These are phyloP conservation scores for Meiosimyza platycephala DNA, from an alignment of 2,888 invertebrate genomes.

Conservation along the genomic window DNA sequence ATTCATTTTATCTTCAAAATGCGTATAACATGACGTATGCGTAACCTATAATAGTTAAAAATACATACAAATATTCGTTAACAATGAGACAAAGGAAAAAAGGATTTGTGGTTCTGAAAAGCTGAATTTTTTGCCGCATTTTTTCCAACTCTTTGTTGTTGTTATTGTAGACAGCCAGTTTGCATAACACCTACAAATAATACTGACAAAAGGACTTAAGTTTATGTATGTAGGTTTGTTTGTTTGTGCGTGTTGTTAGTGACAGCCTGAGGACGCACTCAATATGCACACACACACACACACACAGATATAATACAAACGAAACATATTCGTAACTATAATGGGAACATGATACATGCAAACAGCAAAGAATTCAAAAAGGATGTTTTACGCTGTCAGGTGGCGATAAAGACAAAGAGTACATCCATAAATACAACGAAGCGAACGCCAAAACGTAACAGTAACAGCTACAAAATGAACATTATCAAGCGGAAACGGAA, in stretches of 20 bases:
- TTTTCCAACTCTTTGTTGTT: no score
- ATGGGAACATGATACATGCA: neutral
- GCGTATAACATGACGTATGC: no score
- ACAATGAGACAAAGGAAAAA: no score
- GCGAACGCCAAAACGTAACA: neutral
- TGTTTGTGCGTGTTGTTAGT: slow-evolving; percentile 6
- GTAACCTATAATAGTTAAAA: no score
- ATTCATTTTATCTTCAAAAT: no score
- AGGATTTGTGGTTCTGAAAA: no score
- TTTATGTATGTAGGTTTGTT: neutral
- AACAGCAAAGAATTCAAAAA: neutral
- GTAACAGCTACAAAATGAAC: neutral
- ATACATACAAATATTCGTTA: no score
- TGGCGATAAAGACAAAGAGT: slow-evolving; percentile 10
- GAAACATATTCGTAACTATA: neutral
- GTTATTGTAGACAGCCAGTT: neutral
- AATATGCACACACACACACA: neutral
- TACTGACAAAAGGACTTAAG: slow-evolving; percentile 5
- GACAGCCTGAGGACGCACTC: neutral
- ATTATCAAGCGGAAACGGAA: slow-evolving; percentile 14
- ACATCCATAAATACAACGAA: neutral
- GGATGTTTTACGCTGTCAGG: neutral
- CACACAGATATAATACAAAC: neutral
- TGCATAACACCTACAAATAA: slow-evolving; percentile 5
- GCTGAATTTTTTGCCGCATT: no score